A percentile compares a stretch with the other conserved stretches of the same genome.
Conservation (phyloP, 2,888 invertebrate genomes). For the Ichneumoninae sp. region DNA sequence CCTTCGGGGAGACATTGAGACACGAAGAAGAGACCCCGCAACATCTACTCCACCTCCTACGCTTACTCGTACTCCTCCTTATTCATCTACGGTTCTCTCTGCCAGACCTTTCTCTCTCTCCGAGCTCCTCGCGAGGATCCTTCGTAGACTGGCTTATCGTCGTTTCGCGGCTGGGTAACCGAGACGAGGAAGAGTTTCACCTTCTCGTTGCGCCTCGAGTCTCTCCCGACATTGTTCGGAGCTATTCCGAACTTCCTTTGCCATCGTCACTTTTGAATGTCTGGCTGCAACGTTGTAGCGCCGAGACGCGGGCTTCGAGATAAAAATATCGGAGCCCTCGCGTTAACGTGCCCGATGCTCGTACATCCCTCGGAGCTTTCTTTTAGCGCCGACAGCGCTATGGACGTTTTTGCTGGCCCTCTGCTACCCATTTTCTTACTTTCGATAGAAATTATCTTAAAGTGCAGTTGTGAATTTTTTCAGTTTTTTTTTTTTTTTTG, state of each 20-base stretch:
- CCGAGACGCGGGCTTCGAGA: neutral
- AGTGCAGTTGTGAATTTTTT: too few relatives aligned
- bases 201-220: constrained; percentile 41
- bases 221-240: constrained; percentile 14
- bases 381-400: neutral
- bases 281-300: constrained; percentile 2
- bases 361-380: neutral
- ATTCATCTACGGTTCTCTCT: constrained; percentile 54
- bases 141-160: constrained; percentile 58
- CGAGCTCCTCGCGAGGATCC: constrained; percentile 57
- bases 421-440: too few relatives aligned
- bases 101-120: constrained; percentile 38
- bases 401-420: neutral
- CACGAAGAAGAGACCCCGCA: constrained; percentile 75
- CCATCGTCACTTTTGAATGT: constrained; percentile 24
- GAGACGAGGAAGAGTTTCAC: constrained; percentile 47
- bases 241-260: constrained; percentile 41
- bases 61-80: constrained; percentile 59
- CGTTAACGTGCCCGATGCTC: neutral
- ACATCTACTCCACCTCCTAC: constrained; percentile 62
- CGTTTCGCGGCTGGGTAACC: constrained; percentile 57
- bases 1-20: constrained; percentile 84
- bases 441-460: too few relatives aligned
- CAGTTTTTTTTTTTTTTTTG: too few relatives aligned
- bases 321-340: neutral